phyloP scores from a whole-genome alignment of 2,113 vertebrate species.

The Petaurus breviceps region DNA sequence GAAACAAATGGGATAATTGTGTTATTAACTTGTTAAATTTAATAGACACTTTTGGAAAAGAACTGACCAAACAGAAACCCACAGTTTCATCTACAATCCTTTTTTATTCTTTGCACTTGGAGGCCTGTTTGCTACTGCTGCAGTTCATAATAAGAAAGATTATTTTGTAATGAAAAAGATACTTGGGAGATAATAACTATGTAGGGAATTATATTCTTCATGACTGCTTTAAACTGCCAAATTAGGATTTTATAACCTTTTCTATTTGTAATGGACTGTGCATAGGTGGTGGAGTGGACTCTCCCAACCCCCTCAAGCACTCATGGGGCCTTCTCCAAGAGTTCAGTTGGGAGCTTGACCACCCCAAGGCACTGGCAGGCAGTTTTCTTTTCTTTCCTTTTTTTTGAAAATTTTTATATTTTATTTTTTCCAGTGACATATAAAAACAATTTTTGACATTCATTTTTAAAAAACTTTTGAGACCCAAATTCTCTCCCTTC shows the following conservation, averaged over 20 bases:
- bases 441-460: not conserved
- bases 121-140: not conserved
- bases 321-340: not conserved
- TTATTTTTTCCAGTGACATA: not conserved
- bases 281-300: not conserved
- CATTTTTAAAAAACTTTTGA: not conserved
- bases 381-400: not conserved
- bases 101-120: not conserved
- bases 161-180: not conserved
- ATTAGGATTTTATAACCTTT: not conserved
- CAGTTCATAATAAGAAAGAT: not conserved
- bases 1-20: not conserved
- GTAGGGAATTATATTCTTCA: not conserved
- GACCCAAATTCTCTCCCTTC: not conserved
- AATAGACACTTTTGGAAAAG: not conserved
- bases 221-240: not conserved
- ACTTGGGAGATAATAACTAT: not conserved
- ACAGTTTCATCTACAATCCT: not conserved
- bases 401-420: too few species aligned
- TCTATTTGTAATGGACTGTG: not conserved
- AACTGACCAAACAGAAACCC: not conserved
- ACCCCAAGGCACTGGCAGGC: not conserved
- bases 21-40: not conserved
- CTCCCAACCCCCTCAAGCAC: not conserved
- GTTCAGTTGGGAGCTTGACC: not conserved